These are phyloP conservation scores for Stenichneumon culpator DNA, from an alignment of 2,888 invertebrate genomes.

Conservation along the genomic window DNA sequence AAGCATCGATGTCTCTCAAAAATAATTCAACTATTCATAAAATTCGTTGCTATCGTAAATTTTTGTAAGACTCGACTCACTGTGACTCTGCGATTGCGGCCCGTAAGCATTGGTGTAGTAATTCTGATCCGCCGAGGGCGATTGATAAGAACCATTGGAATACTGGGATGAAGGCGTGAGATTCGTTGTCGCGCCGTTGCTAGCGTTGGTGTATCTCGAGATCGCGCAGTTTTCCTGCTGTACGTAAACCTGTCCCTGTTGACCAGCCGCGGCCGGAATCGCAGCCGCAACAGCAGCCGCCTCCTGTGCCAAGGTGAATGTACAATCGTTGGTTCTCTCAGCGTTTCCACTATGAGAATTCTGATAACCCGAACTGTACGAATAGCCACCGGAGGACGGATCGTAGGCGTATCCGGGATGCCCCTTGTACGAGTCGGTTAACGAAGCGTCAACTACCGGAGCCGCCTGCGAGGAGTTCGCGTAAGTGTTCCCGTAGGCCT, in stretches of 20 bases:
- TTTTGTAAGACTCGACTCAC: conserved; percentile 57
- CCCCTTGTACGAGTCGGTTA: conserved; percentile 83
- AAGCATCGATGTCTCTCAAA: not conserved
- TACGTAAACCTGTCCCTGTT: conserved; percentile 40
- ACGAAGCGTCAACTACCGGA: conserved; percentile 50
- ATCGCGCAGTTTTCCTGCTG: conserved; percentile 56
- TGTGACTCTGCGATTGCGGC: conserved; percentile 75
- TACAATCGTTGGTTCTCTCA: conserved; percentile 19
- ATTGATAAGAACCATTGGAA: conserved; percentile 64
- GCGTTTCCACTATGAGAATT: conserved; percentile 78
- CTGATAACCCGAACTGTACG: conserved; percentile 89
- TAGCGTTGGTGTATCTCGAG: conserved; percentile 80
- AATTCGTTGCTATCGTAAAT: too few species aligned
- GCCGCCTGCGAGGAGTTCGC: conserved; percentile 61
- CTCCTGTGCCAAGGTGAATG: conserved; percentile 41
- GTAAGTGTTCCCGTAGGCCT: conserved; percentile 72
- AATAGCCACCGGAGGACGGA: conserved; percentile 86
- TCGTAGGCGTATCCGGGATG: conserved; percentile 89
- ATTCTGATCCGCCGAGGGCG: conserved; percentile 65
- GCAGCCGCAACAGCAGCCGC: not conserved
- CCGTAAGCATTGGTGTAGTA: conserved; percentile 75
- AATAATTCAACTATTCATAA: not conserved
- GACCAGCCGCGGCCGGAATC: not conserved
- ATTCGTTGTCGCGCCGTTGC: conserved; percentile 76
- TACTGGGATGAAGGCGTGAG: conserved; percentile 78